Conservation (phyloP, 1,140 invertebrate genomes). For the Proctacanthus coquilletti region DNA sequence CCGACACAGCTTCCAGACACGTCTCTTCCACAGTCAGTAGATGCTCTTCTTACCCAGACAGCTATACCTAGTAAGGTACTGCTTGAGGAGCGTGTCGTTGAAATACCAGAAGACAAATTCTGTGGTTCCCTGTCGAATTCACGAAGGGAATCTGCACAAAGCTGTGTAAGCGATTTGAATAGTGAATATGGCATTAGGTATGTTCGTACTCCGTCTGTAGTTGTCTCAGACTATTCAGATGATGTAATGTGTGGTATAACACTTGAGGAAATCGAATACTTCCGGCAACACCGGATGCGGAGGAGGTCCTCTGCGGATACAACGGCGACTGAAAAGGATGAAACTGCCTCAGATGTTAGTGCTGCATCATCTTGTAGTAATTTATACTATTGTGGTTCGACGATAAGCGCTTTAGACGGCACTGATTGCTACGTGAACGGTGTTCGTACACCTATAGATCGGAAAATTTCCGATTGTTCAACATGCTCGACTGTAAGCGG, state of each 20-base stretch:
- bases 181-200: constrained; percentile 33
- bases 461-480: constrained; percentile 47
- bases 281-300: constrained; percentile 33
- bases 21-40: constrained; percentile 10
- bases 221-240: constrained; percentile 70
- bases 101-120: constrained; percentile 9
- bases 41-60: constrained; percentile 2
- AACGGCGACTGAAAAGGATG: constrained; percentile 8
- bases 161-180: constrained; percentile 13
- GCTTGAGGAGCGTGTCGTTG: constrained; percentile 24
- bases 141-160: constrained; percentile 24
- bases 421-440: constrained; percentile 33
- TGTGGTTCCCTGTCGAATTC: constrained; percentile 11
- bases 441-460: constrained; percentile 28
- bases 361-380: constrained; percentile 48
- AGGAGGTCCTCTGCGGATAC: constrained; percentile 21
- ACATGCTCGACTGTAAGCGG: constrained; percentile 46
- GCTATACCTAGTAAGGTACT: constrained; percentile 24
- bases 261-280: constrained; percentile 47
- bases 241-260: constrained; percentile 47
- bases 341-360: constrained; percentile 37
- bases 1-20: constrained; percentile 22
- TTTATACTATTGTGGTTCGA: constrained; percentile 37
- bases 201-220: constrained; percentile 62
- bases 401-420: constrained; percentile 37